Evolutionary conservation across 2,888 invertebrate species (phyloP).

Genomic region (Athetis lepigone): DNA sequence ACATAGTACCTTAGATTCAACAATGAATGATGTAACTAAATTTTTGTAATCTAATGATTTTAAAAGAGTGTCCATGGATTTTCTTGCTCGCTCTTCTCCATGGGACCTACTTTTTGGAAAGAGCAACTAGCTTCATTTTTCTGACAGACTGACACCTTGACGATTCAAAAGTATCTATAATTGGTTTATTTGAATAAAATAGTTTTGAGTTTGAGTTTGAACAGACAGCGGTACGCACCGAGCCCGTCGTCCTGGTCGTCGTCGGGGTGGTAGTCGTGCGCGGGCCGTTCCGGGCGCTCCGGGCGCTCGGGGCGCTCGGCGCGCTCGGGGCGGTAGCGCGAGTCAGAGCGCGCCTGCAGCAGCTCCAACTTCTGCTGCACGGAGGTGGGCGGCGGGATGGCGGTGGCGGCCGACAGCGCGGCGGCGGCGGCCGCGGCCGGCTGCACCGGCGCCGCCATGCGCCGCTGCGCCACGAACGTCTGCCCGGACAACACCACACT

Average conservation of each 20-base stretch:
- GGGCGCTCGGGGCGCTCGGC: slow-evolving; percentile 70
- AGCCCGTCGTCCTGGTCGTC: slow-evolving; percentile 80
- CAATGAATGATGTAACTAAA: no score
- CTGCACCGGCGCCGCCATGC: slow-evolving; percentile 87
- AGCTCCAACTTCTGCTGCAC: slow-evolving; percentile 88
- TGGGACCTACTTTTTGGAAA: no score
- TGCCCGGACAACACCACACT: no score
- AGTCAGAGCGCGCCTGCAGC: slow-evolving; percentile 84
- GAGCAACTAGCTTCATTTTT: no score
- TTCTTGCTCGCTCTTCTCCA: no score
- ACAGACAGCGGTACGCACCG: slow-evolving; percentile 68
- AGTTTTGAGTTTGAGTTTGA: no score
- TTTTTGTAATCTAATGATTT: no score
- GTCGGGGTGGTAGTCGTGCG: slow-evolving; percentile 74
- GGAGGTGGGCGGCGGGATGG: slow-evolving; percentile 87
- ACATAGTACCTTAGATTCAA: no score
- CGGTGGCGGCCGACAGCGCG: slow-evolving; percentile 87
- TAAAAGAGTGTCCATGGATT: no score
- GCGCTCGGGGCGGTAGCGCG: slow-evolving; percentile 76
- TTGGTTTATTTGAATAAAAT: no score
- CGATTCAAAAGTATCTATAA: no score
- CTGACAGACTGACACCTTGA: no score
- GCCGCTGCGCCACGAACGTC: slow-evolving; percentile 88
- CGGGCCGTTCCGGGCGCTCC: slow-evolving; percentile 72
- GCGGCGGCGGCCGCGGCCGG: slow-evolving; percentile 88